Conservation (phyloP, 2,113 vertebrate species). For the Scopus umbretta region DNA sequence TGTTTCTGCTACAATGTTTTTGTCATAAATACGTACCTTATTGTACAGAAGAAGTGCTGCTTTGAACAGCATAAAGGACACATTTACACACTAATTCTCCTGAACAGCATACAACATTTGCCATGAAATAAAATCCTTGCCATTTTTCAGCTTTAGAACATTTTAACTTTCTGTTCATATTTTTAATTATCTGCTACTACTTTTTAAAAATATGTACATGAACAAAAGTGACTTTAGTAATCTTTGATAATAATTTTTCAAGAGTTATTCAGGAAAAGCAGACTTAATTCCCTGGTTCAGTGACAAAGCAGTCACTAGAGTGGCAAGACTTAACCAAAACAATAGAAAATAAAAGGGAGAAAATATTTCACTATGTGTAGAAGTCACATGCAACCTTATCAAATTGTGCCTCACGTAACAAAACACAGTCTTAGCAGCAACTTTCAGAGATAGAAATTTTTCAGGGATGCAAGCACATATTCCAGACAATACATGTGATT, state of each 20-base stretch:
- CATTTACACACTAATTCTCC: neutral
- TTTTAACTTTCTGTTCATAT: neutral
- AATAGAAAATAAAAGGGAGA: neutral
- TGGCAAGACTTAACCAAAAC: neutral
- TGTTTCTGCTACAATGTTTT: conserved; percentile 53
- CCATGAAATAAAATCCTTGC: neutral
- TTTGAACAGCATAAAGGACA: neutral
- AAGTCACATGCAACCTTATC: neutral
- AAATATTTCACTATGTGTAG: neutral
- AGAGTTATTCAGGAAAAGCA: neutral
- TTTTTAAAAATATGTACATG: neutral
- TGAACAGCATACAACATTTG: neutral
- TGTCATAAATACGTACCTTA: conserved; percentile 30
- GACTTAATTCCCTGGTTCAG: neutral
- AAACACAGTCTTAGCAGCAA: neutral
- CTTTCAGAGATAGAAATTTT: neutral
- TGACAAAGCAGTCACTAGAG: neutral
- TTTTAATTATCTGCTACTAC: neutral
- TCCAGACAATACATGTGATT: neutral
- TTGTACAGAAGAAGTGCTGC: neutral
- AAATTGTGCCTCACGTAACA: neutral
- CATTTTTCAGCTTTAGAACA: neutral
- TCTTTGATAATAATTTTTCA: neutral
- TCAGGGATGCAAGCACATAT: neutral
- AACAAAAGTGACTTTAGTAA: neutral